Evolutionary conservation across 2,888 invertebrate genomes (phyloP).

Genomic region (Lithosia quadra): DNA sequence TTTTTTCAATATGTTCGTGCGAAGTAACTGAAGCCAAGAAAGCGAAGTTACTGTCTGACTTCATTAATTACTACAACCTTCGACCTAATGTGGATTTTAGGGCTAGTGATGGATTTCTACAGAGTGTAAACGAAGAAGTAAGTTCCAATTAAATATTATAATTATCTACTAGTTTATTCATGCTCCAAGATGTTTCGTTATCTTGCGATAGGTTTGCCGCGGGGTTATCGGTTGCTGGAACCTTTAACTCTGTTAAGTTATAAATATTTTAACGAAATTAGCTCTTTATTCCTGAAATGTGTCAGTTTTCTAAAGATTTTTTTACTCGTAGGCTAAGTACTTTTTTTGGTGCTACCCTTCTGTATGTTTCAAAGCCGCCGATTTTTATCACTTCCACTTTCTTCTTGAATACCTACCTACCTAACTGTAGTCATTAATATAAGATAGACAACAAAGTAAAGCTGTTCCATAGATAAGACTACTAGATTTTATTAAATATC

Average conservation of each 20-base stretch:
- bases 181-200: background rate
- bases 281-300: too few relatives aligned
- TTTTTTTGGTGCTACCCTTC: too few relatives aligned
- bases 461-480: too few relatives aligned
- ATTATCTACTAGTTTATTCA: conserved; percentile 2
- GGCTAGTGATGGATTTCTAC: conserved; percentile 78
- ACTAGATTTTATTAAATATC: too few relatives aligned
- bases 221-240: conserved; percentile 51
- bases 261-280: background rate
- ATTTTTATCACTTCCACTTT: too few relatives aligned
- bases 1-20: conserved; percentile 61
- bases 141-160: conserved; percentile 52
- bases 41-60: conserved; percentile 68
- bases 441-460: too few relatives aligned
- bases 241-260: conserved; percentile 28
- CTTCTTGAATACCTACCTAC: too few relatives aligned
- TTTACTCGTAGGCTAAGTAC: too few relatives aligned
- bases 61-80: conserved; percentile 81
- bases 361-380: too few relatives aligned
- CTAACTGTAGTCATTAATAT: too few relatives aligned
- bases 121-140: conserved; percentile 80
- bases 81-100: conserved; percentile 76
- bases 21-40: conserved; percentile 65
- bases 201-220: background rate
- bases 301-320: too few relatives aligned